These are phyloP conservation scores for Balaeniceps rex DNA, from an alignment of 2,113 vertebrate genomes.

Conservation along the genomic window DNA sequence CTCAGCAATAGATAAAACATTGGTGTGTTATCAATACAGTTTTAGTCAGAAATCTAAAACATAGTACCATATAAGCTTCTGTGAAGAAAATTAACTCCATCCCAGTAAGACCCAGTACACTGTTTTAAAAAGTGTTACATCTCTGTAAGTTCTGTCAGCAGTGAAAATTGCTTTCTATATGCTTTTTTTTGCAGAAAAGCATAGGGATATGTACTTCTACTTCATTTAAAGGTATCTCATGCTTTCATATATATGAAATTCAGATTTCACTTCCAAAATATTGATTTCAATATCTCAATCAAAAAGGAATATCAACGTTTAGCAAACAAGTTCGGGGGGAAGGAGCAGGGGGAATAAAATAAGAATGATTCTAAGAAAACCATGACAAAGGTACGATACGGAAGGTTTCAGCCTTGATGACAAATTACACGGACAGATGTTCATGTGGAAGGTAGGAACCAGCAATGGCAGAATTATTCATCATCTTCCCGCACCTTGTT, in stretches of 20 bases:
- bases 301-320: background rate
- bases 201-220: background rate
- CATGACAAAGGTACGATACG: accelerated
- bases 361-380: background rate
- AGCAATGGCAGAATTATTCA: background rate
- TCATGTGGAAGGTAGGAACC: background rate
- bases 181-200: background rate
- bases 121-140: background rate
- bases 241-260: background rate
- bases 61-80: background rate
- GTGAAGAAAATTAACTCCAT: background rate
- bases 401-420: background rate
- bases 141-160: background rate
- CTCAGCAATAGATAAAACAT: background rate
- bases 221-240: background rate
- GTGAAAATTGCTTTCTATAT: background rate
- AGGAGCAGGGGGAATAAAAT: background rate
- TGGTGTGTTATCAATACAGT: background rate
- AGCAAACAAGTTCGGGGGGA: background rate
- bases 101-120: background rate
- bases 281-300: background rate
- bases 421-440: background rate
- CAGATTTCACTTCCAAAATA: background rate
- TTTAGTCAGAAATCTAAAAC: background rate
- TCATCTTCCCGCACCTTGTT: background rate